A percentile compares a stretch with the other conserved stretches of the same genome.
These are phyloP conservation scores for Xyrichtys novacula DNA, from an alignment of 2,797 vertebrate species.

Conservation along the genomic window DNA sequence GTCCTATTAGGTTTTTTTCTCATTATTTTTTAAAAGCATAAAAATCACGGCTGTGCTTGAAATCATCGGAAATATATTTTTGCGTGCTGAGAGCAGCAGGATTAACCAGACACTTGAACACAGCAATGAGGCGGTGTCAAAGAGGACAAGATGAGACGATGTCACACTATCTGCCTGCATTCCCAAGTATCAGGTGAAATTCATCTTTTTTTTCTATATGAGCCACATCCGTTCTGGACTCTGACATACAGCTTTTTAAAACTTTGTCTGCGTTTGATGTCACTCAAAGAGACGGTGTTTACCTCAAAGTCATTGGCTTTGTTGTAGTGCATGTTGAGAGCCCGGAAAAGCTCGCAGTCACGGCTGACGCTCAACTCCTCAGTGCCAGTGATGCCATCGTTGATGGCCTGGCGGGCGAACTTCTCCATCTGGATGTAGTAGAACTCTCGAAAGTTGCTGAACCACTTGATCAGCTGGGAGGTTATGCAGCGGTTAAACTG, in stretches of 20 bases:
- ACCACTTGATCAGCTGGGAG: conserved; percentile 99
- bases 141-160: conserved; percentile 53
- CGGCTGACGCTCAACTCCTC: conserved; percentile 97
- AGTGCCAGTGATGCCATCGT: conserved; percentile 93
- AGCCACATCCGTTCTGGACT: conserved; percentile 19
- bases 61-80: neutral
- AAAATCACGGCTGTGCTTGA: neutral
- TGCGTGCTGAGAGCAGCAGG: conserved; percentile 20
- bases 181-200: conserved; percentile 53
- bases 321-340: conserved; percentile 99
- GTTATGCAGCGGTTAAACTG: conserved; percentile 99
- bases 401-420: conserved; percentile 97
- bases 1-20: no score
- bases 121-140: conserved; percentile 42
- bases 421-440: conserved; percentile 99
- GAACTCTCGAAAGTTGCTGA: conserved; percentile 99
- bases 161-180: conserved; percentile 55
- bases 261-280: neutral
- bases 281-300: conserved; percentile 53
- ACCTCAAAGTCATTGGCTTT: conserved; percentile 99
- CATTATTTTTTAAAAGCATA: no score
- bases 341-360: conserved; percentile 97
- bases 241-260: conserved; percentile 2
- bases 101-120: conserved; percentile 51
- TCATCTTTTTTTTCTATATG: conserved; percentile 13